Evolutionary conservation across 2,888 invertebrate species (phyloP), one percentile per base, ranked within the genome.

Genomic region (Xanthorhoe designata): DNA sequence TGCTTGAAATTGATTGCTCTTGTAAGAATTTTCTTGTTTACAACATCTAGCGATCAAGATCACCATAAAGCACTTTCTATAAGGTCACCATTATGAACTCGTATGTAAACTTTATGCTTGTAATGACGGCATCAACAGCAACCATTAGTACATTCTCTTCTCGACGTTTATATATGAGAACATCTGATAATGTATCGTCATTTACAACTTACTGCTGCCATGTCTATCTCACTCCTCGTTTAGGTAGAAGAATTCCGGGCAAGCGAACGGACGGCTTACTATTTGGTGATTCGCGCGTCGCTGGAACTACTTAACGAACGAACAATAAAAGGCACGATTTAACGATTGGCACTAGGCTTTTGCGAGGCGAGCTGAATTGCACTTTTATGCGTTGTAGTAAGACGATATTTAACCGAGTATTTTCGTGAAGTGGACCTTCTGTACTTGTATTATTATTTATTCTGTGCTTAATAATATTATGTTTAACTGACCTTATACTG

Each of bases 201-300:
- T 78, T 80, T 78, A 82, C 66, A 75, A 74, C 76, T 78, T 78
- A 72, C 70, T n/a, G n/a, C n/a, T n/a, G n/a, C n/a, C n/a, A 24
- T 3, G 24, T 4, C 24, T 24, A 24, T 24, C 4, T 24, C 24
- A 24, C 24, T 24, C 24, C 24, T 24, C 24, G 24, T 24, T 24
- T 24, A 24, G 24, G 24, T 24, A 24, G 1, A 24, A 24, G 4
- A 24, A 3, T 24, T 4, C 1, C 1, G 24, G 24, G 24, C 24
- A 24, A 24, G 24, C 24, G 24, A 4, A 1, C 24, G 24, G 24
- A 4, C 4, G 24, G 24, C 24, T 24, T 24, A 24, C 4, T 24
- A 24, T 3, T 24, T 24, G 24, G 24, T 24, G n/a, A n/a, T n/a
- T n/a, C n/a, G n/a, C n/a, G n/a, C n/a, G n/a, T n/a, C n/a, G n/a